Evolutionary conservation across 2,888 invertebrate genomes (phyloP).

Genomic region (Dryococelus australis): DNA sequence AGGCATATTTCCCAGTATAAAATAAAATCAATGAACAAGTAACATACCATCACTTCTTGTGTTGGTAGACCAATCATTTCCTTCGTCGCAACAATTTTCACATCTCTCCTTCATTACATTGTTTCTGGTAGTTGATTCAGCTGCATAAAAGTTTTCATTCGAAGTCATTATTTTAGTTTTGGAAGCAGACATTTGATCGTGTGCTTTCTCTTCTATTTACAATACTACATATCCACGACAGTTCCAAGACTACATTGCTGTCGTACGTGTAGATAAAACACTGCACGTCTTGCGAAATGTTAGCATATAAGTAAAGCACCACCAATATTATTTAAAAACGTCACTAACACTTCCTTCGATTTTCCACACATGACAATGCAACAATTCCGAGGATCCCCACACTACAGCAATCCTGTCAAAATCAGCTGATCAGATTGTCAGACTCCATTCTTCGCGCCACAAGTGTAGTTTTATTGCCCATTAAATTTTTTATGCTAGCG

Average conservation of each 20-base stretch:
- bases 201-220: not conserved
- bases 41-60: not conserved
- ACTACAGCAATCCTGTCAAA: not conserved
- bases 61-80: not conserved
- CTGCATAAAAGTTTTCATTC: not conserved
- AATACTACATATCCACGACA: not conserved
- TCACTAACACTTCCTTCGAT: not conserved
- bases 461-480: not conserved
- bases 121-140: not conserved
- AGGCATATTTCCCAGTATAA: too few species aligned
- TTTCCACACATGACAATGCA: not conserved
- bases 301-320: not conserved
- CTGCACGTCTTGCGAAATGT: not conserved
- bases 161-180: conserved; percentile 1
- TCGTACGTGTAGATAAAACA: not conserved
- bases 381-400: not conserved
- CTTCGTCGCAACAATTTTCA: not conserved
- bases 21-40: too few species aligned
- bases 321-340: not conserved
- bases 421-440: not conserved
- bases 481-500: too few species aligned
- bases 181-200: not conserved
- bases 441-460: not conserved
- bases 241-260: not conserved
- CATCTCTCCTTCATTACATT: not conserved